Evolutionary conservation across 1,140 invertebrate genomes (phyloP), one percentile per base, ranked within the genome.

Genomic region (Zaprionus nigranus): DNA sequence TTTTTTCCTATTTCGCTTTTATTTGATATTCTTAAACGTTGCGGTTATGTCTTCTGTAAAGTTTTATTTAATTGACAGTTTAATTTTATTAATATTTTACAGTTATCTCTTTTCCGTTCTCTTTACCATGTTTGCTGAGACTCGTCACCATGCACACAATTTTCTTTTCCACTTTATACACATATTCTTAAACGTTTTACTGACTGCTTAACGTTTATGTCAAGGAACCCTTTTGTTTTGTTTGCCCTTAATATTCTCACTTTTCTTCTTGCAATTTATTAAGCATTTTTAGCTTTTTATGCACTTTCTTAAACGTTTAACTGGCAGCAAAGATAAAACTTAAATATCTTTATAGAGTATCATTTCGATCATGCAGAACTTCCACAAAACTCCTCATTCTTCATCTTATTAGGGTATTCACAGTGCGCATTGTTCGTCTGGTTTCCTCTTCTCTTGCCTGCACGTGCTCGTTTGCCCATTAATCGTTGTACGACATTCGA

Each of bases 111-210:
- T 13, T 4, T 20, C 12, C 11, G 0, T 58, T 20, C 2, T 36
- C 2, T 43, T 43, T 15, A 4, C 15, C 30, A 30, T 9, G 4
- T 20, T 20, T 38, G 11, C 38, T 5, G 15, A 40, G 15, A n/a
- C 5, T 28, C 6, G 6, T 28, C 26, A 28, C 6, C 7, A 28
- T 43, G 15, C 15, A n/a, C 1, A 5, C 4, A 6, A n/a, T 34
- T 17, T 57, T 3, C n/a, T n/a, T 40, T 43, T 5, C n/a, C 5
- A 2, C 22, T 60, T 59, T 15, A 24, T 13, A 2, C n/a, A 5
- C n/a, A 5, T 11, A 20, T 57, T 58, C 17, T 12, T 36, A 58
- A 58, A 58, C 17, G 56, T 58, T 22, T 58, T 22, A 12, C 56
- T 36, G 36, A 9, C 34, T 43, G 20, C 9, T n/a, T 12, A 0